Base-by-base conservation (phyloP, 2,888 invertebrate genomes). In the Dicyrtomina minuta region DNA sequence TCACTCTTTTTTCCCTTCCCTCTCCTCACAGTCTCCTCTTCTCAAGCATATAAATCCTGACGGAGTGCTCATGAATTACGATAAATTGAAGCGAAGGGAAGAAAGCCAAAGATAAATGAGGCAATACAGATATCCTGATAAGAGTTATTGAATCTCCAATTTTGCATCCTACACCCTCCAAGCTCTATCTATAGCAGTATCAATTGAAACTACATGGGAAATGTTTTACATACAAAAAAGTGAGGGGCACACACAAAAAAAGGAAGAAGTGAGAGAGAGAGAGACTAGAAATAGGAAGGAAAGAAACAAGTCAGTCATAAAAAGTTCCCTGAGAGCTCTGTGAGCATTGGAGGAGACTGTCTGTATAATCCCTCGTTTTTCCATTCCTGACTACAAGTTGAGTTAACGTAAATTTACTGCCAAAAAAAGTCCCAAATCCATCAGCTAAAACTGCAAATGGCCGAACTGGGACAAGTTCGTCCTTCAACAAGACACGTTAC, bases 401-500 rank as follows among this genome's bases (percentile, higher is more conserved):
- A 51, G 17, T 51, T 51, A 51, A 51, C 51, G 17, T 22, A 20
- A 22, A 51, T 51, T 51, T 51, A 51, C 51, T 20, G 22, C 51
- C 15, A 55, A 27, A 15, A 55, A 27, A 53, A 55, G 55, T 55
- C 27, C 55, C 13, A 26, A 55, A 55, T 55, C 27, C 27, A 15
- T 55, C 55, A 55, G 27, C 17, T 55, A 27, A 55, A 55, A 27
- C 26, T 58, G 27, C 12, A 58, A 58, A 58, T 58, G 58, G 15
- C 20, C 58, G 27, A 58, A 39, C 58, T 58, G 58, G 58, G 58
- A 58, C 58, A 58, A 26, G 39, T 58, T 58, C 20, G 58, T 58
- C 39, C 58, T 58, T 58, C 58, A 58, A 33, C 58, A 58, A 26
- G 39, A 58, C 27, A 20, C 17, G 39, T 44, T 43, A 43, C 43